Conservation (phyloP, 2,888 invertebrate genomes). For the Unio pictorum region DNA sequence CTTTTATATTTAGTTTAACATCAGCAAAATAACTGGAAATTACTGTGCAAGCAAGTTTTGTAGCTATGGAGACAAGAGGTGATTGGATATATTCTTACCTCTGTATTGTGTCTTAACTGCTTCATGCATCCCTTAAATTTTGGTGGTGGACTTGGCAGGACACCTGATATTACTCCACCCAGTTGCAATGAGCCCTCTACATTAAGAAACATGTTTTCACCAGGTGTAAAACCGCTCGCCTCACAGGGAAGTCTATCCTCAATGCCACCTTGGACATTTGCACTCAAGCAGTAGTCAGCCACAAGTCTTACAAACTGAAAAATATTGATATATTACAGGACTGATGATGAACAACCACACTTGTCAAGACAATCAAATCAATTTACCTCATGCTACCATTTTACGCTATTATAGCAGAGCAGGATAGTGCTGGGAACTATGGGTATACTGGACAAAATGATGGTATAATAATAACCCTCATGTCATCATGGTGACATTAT, state of each 20-base stretch:
- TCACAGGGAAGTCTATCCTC: constrained; percentile 94
- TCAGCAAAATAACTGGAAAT: neutral
- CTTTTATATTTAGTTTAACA: neutral
- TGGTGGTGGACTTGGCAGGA: constrained; percentile 30
- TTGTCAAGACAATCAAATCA: too few relatives aligned
- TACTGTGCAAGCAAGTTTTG: neutral
- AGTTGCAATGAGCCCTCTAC: constrained; percentile 95
- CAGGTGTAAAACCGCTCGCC: constrained; percentile 90
- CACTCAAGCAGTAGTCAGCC: constrained; percentile 90
- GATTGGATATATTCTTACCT: constrained; percentile 56
- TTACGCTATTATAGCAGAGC: too few relatives aligned
- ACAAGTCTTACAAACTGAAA: constrained; percentile 33
- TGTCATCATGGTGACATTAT: too few relatives aligned
- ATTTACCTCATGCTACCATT: too few relatives aligned
- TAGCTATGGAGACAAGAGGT: neutral
- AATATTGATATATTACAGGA: neutral
- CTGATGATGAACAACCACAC: too few relatives aligned
- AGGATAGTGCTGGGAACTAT: too few relatives aligned
- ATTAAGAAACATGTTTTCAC: constrained; percentile 95
- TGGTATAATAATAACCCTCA: too few relatives aligned
- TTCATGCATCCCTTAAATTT: constrained; percentile 97
- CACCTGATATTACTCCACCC: constrained; percentile 78
- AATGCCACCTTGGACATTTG: constrained; percentile 81
- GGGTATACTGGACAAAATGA: too few relatives aligned
- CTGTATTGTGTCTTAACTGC: constrained; percentile 94